Evolutionary conservation across 2,888 invertebrate species (phyloP).

Genomic region (Trichopria drosophilae): DNA sequence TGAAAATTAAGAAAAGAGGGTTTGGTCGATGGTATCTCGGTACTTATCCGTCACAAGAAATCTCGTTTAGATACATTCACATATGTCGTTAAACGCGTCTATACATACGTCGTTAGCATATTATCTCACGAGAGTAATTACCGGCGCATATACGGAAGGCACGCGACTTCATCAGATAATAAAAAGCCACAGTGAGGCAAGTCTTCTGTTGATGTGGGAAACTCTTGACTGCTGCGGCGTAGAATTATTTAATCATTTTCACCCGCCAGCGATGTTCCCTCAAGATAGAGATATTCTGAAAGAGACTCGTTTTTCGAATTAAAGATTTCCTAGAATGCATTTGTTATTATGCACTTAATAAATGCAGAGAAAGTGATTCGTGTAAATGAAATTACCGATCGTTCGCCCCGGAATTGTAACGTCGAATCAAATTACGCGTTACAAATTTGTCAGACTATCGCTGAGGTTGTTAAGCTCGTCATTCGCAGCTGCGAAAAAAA

Average conservation of each 20-base stretch:
- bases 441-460: no score
- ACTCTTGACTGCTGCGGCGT: slow-evolving; percentile 36
- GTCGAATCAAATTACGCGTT: no score
- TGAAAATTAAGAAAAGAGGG: no score
- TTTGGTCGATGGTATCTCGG: no score
- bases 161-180: slow-evolving; percentile 48
- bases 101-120: slow-evolving; percentile 49
- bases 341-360: no score
- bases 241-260: slow-evolving; percentile 21
- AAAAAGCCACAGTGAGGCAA: slow-evolving; percentile 21
- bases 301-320: no score
- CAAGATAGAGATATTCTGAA: background rate
- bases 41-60: slow-evolving; percentile 44
- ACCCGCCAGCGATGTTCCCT: slow-evolving; percentile 21
- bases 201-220: slow-evolving; percentile 38
- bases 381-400: no score
- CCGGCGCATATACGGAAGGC: slow-evolving; percentile 37
- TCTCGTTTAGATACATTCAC: slow-evolving; percentile 44
- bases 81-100: slow-evolving; percentile 47
- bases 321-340: no score
- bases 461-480: no score
- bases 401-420: no score
- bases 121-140: slow-evolving; percentile 50
- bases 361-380: no score
- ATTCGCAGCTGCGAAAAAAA: no score